Evolutionary conservation across 2,888 invertebrate species (phyloP).

Genomic region (Leptopterna dolabrata): DNA sequence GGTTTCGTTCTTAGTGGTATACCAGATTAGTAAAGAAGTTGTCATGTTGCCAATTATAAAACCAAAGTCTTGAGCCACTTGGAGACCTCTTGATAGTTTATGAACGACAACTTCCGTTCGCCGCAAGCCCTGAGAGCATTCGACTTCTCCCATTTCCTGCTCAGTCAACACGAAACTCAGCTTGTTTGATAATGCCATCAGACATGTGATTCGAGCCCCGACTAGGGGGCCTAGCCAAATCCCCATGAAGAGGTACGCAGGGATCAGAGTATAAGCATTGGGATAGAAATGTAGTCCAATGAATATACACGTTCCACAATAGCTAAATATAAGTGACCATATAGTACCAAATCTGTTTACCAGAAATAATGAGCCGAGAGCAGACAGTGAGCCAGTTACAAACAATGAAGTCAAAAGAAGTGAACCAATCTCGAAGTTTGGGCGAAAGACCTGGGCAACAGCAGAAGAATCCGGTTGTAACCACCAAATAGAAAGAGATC

Average conservation of each 20-base stretch:
- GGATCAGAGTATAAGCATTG: slow-evolving; percentile 70
- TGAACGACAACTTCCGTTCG: slow-evolving; percentile 66
- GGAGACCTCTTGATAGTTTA: slow-evolving; percentile 70
- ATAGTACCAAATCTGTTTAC: slow-evolving; percentile 69
- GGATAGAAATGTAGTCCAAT: slow-evolving; percentile 74
- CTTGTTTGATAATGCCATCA: slow-evolving; percentile 68
- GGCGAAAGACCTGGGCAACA: slow-evolving; percentile 61
- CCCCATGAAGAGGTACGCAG: slow-evolving; percentile 72
- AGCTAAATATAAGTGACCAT: slow-evolving; percentile 67
- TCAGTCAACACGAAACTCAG: slow-evolving; percentile 68
- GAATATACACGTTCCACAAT: slow-evolving; percentile 72
- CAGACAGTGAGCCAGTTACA: slow-evolving; percentile 72
- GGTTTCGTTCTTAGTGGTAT: slow-evolving; percentile 53
- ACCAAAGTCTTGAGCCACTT: slow-evolving; percentile 72
- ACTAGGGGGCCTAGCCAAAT: slow-evolving; percentile 68
- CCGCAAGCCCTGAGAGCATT: slow-evolving; percentile 59
- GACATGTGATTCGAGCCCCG: slow-evolving; percentile 65
- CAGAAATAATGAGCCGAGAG: slow-evolving; percentile 69
- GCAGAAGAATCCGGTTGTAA: slow-evolving; percentile 60
- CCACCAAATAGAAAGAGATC: slow-evolving; percentile 69
- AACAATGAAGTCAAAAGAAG: slow-evolving; percentile 74
- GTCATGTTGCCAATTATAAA: slow-evolving; percentile 71
- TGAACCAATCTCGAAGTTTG: slow-evolving; percentile 68
- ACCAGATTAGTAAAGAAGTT: slow-evolving; percentile 69
- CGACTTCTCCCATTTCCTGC: slow-evolving; percentile 67